Percentiles rank a stretch among this genome's conserved stretches.
Conservation (phyloP, 2,113 vertebrate genomes). For the Megaleporinus macrocephalus region DNA sequence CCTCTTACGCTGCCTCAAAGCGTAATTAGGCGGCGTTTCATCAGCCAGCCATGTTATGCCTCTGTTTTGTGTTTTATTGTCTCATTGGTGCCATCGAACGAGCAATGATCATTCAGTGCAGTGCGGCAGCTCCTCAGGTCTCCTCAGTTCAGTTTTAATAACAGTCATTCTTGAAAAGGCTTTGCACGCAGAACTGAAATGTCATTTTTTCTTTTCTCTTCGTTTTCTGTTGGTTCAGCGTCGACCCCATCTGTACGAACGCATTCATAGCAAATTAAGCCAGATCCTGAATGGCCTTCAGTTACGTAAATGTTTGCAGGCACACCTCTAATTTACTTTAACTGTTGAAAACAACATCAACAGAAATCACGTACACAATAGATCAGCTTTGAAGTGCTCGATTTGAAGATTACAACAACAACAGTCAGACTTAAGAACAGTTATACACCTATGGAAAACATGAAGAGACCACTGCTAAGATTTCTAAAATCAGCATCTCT, state of each 20-base stretch:
- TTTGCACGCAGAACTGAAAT: not conserved
- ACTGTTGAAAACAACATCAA: not conserved
- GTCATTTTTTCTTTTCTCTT: not conserved
- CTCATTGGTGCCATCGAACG: not conserved
- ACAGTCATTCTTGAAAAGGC: not conserved
- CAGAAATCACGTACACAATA: not conserved
- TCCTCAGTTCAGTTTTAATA: not conserved
- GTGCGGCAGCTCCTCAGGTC: not conserved
- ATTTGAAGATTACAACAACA: not conserved
- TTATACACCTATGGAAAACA: too few relatives aligned
- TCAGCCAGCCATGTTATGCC: not conserved
- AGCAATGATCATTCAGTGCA: not conserved
- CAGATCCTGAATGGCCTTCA: not conserved
- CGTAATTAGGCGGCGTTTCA: not conserved
- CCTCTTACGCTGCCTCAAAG: not conserved
- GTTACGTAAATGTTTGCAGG: conserved; percentile 1
- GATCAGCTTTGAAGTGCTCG: too few relatives aligned
- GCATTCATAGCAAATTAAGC: not conserved
- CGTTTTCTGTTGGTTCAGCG: not conserved
- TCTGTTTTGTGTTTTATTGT: not conserved
- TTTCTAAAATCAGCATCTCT: too few relatives aligned
- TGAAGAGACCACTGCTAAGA: too few relatives aligned
- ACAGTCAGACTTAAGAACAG: too few relatives aligned
- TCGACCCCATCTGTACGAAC: not conserved
- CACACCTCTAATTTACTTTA: not conserved